Base-by-base conservation (phyloP, 2,797 vertebrate species). In the Phalloptychus januarius region DNA sequence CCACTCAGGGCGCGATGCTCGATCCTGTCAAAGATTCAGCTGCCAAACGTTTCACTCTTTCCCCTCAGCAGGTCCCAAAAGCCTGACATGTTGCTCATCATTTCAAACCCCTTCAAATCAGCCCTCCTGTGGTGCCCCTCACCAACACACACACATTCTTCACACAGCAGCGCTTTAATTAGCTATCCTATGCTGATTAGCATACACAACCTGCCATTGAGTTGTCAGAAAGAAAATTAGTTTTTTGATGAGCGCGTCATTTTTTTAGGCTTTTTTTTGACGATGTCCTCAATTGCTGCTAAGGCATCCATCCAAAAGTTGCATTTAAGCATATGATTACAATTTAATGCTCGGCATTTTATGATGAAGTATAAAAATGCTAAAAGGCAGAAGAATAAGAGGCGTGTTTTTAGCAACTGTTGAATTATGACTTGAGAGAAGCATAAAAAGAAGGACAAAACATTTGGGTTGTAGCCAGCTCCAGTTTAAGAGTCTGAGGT, bases 181-280 rank as follows among this genome's bases (percentile, higher is more conserved):
- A 91, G 81, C 71, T 79, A 83, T 78, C 70, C 71, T 83, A 85
- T 86, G 85, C 83, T 89, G 88, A 93, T 92, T 86, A 86, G 46
- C 79, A 76, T 80, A 46, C 77, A 79, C 78, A 93, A 80, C 88
- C 83, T 88, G 81, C 81, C 72, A 67, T 88, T 87, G 80, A 82
- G 81, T 83, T 54, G 58, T 88, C 88, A 75, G 65, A 74, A 77
- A 83, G 72, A 83, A 88, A 88, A 91, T 88, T 78, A 82, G 78
- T 76, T 50, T 78, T 58, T 33, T 71, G 69, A 86, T 83, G 52
- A 87, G 61, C 61, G 50, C 54, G 44, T n/a, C 61, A 73, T 73
- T 84, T 48, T 76, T 54, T 23, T 6, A 15, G 5, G 5, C 11
- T 46, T 80, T n/a, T 4, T 46, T 54, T 80, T 25, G 18, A 46